Evolutionary conservation across 1,140 invertebrate genomes (phyloP).

Genomic region (Drosophila sucinea): DNA sequence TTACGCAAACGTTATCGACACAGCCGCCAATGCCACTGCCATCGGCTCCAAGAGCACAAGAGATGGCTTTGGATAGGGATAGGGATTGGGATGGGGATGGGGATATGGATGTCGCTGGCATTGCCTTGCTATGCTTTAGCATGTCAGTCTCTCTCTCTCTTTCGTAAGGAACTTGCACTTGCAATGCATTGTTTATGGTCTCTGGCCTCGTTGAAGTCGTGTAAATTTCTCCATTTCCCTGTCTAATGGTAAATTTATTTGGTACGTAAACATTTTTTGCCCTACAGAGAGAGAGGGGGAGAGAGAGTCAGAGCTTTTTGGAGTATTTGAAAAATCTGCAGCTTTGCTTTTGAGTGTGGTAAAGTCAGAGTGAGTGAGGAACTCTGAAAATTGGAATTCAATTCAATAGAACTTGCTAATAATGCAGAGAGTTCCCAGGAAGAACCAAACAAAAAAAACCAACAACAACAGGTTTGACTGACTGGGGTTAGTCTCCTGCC

Average conservation of each 20-base stretch:
- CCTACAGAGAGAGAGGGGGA: background rate
- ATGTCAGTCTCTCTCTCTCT: slow-evolving; percentile 52
- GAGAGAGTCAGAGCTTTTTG: background rate
- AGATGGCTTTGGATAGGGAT: slow-evolving; percentile 20
- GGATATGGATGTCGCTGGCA: slow-evolving; percentile 3
- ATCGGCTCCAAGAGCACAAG: slow-evolving; percentile 8
- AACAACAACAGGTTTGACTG: slow-evolving; percentile 48
- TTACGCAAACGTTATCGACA: slow-evolving; percentile 61
- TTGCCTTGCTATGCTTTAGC: background rate
- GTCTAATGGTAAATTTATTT: slow-evolving; percentile 77
- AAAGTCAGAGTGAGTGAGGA: slow-evolving; percentile 2
- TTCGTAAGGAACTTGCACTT: slow-evolving; percentile 52
- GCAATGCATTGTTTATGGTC: slow-evolving; percentile 73
- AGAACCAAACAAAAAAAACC: background rate
- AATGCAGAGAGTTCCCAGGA: slow-evolving; percentile 24
- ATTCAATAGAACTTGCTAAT: slow-evolving; percentile 40
- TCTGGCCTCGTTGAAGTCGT: slow-evolving; percentile 48
- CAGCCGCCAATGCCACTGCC: slow-evolving; percentile 29
- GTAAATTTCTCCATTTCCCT: slow-evolving; percentile 40
- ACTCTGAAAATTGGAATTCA: slow-evolving; percentile 54
- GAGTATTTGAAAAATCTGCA: slow-evolving; percentile 19
- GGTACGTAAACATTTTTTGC: slow-evolving; percentile 65
- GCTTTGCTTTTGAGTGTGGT: slow-evolving; percentile 30
- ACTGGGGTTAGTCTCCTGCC: slow-evolving; percentile 23
- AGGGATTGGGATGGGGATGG: slow-evolving; percentile 12